Conservation (phyloP, 1,140 invertebrate genomes). For the Lepidurus arcticus region DNA sequence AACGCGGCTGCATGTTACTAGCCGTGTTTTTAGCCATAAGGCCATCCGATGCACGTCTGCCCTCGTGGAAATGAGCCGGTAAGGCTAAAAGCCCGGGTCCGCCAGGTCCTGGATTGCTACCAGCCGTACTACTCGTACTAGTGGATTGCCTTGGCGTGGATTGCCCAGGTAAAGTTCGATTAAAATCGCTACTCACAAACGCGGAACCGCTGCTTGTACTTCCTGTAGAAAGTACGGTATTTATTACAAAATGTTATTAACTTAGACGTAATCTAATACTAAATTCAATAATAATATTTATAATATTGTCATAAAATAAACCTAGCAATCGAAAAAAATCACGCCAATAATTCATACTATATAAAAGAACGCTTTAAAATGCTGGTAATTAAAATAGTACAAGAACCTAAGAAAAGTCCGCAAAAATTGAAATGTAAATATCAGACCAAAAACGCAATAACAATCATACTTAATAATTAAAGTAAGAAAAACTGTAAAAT, state of each 20-base stretch:
- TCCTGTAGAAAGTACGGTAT: neutral
- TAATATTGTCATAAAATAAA: too few relatives aligned
- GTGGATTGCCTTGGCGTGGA: neutral
- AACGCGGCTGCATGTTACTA: neutral
- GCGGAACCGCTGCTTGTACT: neutral
- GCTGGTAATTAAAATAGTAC: too few relatives aligned
- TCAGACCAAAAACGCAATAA: too few relatives aligned
- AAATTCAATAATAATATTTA: too few relatives aligned
- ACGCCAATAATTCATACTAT: too few relatives aligned
- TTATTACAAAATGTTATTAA: neutral
- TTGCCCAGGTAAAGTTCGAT: neutral
- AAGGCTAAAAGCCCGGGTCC: conserved; percentile 29
- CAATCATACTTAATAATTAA: too few relatives aligned
- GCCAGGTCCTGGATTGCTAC: conserved; percentile 29
- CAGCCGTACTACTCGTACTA: conserved; percentile 4
- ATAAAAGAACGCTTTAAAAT: too few relatives aligned
- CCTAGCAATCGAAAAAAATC: too few relatives aligned
- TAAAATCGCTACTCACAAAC: neutral
- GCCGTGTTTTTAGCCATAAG: conserved; percentile 48
- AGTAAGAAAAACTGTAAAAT: neutral
- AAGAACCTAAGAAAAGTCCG: too few relatives aligned
- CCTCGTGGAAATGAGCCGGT: conserved; percentile 76
- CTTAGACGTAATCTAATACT: too few relatives aligned
- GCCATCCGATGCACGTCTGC: conserved; percentile 80
- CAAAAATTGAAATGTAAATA: too few relatives aligned